These are phyloP conservation scores for Sabatieria punctata DNA, from an alignment of 2,888 invertebrate genomes.

Conservation along the genomic window DNA sequence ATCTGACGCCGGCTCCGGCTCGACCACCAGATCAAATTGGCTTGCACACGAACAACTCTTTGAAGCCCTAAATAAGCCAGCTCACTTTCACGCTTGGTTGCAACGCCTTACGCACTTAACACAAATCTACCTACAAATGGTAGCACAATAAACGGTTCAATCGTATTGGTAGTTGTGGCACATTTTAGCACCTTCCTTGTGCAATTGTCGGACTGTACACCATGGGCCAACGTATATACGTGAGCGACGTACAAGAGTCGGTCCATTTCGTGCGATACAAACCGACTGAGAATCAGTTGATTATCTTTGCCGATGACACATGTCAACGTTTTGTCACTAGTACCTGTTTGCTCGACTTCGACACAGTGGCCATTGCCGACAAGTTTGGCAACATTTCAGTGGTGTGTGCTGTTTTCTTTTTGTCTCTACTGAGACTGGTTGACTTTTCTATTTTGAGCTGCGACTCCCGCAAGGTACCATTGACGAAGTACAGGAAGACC, in stretches of 20 bases:
- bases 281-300: conserved; percentile 83
- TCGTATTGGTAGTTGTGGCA: no score
- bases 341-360: conserved; percentile 77
- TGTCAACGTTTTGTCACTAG: conserved; percentile 90
- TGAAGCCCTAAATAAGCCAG: no score
- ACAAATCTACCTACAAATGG: no score
- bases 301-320: conserved; percentile 95
- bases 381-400: conserved; percentile 93
- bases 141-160: no score
- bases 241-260: conserved; percentile 88
- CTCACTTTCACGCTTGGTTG: no score
- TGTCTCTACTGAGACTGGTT: no score
- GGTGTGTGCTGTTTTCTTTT: no score
- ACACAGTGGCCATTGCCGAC: conserved; percentile 85
- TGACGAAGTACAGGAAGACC: conserved; percentile 98
- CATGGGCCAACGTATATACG: conserved; percentile 80
- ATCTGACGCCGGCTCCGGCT: no score
- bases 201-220: conserved; percentile 80
- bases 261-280: conserved; percentile 88
- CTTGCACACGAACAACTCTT: no score
- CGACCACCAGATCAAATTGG: no score
- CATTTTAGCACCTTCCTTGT: conserved; percentile 74
- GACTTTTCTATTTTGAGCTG: conserved; percentile 33
- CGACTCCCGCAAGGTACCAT: conserved; percentile 72
- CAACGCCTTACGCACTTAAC: no score